phyloP scores from a whole-genome alignment of 2,888 invertebrate species.

The Xylota sylvarum region DNA sequence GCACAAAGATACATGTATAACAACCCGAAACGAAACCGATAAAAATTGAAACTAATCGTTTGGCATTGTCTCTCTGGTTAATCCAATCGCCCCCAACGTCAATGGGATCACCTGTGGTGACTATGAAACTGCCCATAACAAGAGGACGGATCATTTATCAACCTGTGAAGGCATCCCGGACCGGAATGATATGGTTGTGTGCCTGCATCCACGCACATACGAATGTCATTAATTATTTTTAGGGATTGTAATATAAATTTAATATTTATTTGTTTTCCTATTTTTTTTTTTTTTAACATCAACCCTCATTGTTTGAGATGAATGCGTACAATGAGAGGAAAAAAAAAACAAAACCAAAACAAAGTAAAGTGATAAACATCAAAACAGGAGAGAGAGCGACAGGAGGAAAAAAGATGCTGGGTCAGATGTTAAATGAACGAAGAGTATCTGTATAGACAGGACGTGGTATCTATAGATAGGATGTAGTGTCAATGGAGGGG shows the following conservation, averaged over 20 bases:
- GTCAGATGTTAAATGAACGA: constrained; percentile 72
- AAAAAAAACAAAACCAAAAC: constrained; percentile 24
- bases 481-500: constrained; percentile 8
- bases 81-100: constrained; percentile 55
- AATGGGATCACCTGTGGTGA: constrained; percentile 74
- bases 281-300: constrained; percentile 38
- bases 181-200: constrained; percentile 13
- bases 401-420: constrained; percentile 70
- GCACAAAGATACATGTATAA: background rate
- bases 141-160: constrained; percentile 73
- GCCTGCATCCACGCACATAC: constrained; percentile 13
- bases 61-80: constrained; percentile 59
- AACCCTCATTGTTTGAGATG: constrained; percentile 69
- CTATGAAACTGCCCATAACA: constrained; percentile 66
- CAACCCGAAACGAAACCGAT: constrained; percentile 29
- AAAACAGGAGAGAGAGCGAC: constrained; percentile 4
- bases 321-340: constrained; percentile 33
- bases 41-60: constrained; percentile 72
- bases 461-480: constrained; percentile 3
- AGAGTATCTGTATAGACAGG: background rate
- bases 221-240: constrained; percentile 71
- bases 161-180: constrained; percentile 54
- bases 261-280: constrained; percentile 72
- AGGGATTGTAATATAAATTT: constrained; percentile 75
- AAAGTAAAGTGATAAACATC: constrained; percentile 65